phyloP scores from a whole-genome alignment of 1,140 invertebrate genomes.

The Apis florea region DNA sequence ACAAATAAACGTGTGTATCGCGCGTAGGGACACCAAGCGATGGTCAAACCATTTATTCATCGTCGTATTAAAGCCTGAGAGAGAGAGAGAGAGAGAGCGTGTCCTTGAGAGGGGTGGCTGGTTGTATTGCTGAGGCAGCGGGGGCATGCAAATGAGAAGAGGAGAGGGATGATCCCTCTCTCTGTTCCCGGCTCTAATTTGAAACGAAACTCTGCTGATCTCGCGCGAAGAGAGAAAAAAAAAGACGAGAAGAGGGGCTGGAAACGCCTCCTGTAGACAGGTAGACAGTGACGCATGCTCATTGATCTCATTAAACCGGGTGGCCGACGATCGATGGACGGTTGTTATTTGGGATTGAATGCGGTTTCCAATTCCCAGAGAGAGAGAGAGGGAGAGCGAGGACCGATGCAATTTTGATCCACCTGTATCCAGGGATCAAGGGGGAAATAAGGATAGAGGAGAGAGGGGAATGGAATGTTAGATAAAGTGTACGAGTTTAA shows the following conservation, averaged over 20 bases:
- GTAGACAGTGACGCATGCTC: constrained; percentile 23
- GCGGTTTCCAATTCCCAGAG: neutral
- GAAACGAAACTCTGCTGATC: constrained; percentile 22
- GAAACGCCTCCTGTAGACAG: neutral
- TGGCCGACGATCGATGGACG: constrained; percentile 9
- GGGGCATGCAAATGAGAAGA: neutral
- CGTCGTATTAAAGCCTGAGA: too few species aligned
- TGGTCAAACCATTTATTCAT: too few species aligned
- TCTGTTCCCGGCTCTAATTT: neutral
- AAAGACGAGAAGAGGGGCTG: too few species aligned
- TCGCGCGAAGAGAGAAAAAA: neutral
- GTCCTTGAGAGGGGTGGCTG: constrained; percentile 8
- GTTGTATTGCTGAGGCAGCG: constrained; percentile 30
- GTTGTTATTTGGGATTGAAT: constrained; percentile 24
- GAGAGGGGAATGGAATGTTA: neutral
- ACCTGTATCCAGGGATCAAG: neutral
- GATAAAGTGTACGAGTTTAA: neutral
- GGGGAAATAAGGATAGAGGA: neutral
- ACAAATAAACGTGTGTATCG: too few species aligned
- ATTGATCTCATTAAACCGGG: constrained; percentile 26
- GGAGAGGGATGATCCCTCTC: constrained; percentile 10
- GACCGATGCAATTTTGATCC: neutral
- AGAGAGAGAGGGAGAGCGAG: neutral
- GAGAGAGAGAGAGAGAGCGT: too few species aligned
- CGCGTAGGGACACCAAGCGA: too few species aligned